Evolutionary conservation across 2,888 invertebrate genomes (phyloP), one percentile per base, ranked within the genome.

Genomic region (Lycia hirtaria): DNA sequence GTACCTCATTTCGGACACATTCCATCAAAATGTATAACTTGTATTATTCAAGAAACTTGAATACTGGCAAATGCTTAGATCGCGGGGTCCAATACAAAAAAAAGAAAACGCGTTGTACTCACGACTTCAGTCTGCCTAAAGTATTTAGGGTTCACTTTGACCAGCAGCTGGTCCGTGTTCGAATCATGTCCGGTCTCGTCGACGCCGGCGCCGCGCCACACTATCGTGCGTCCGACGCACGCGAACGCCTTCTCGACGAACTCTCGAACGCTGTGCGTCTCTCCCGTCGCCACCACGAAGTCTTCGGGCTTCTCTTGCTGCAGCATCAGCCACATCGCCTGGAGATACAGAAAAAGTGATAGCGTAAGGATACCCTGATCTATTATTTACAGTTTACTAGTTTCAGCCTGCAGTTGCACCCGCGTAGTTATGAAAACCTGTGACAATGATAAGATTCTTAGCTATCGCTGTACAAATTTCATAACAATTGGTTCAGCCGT

Each of bases 281-380:
- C 97, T 0, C 98, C 98, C 0, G 98, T 98, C 4, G 99, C 98
- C 70, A 99, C 98, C 4, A 99, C 99, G 92, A 96, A 99, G 90
- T 99, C 99, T 48, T 98, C 97, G 0, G 99, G 97, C 28, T 91
- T 85, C 0, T 97, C 95, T 78, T 96, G 96, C 83, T 99, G 99
- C 12, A 99, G 93, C 98, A 99, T 99, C 82, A 98, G 89, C 99
- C 99, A 99, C 99, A 99, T 99, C 0, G 99, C 99, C 96, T 97
- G 79, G 0, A 12, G 65, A 26, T 3, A 7, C 5, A 14, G n/a
- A 43, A 30, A 20, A 15, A 14, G 6, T 12, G 7, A 12, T 2
- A 32, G 12, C n/a, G n/a, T n/a, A n/a, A n/a, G n/a, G n/a, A n/a
- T n/a, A n/a, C n/a, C n/a, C n/a, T n/a, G n/a, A n/a, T n/a, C n/a